A percentile compares a stretch with the other conserved stretches of the same genome.
phyloP scores from a whole-genome alignment of 2,888 invertebrate genomes.

The Meloe dianella region DNA sequence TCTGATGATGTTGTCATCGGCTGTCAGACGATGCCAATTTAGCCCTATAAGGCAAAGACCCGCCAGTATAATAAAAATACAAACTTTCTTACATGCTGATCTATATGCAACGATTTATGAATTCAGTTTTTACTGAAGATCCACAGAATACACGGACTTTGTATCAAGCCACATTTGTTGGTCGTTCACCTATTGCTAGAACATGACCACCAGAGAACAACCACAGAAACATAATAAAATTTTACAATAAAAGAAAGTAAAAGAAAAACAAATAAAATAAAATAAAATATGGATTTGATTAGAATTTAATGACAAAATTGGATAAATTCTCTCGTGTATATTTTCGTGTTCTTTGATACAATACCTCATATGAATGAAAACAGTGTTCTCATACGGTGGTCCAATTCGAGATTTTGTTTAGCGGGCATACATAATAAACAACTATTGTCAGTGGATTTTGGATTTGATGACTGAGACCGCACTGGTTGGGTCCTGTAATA shows the following conservation, averaged over 20 bases:
- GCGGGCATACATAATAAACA: conserved; percentile 43
- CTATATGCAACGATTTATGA: conserved; percentile 57
- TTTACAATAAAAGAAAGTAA: conserved; percentile 18
- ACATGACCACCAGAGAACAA: conserved; percentile 6
- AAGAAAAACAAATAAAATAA: neutral
- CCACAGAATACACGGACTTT: conserved; percentile 45
- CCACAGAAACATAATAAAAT: neutral
- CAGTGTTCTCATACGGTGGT: conserved; percentile 55
- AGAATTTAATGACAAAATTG: neutral
- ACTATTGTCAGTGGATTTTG: conserved; percentile 54
- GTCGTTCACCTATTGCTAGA: conserved; percentile 11
- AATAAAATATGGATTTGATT: neutral
- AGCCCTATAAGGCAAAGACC: conserved; percentile 58
- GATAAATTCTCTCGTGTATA: neutral
- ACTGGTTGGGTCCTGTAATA: conserved; percentile 34
- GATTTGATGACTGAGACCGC: conserved; percentile 49
- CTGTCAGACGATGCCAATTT: conserved; percentile 58
- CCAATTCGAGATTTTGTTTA: conserved; percentile 51
- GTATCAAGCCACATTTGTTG: neutral
- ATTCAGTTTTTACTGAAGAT: conserved; percentile 52
- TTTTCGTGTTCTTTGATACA: conserved; percentile 41
- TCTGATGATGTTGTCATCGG: conserved; percentile 60
- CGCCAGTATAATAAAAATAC: conserved; percentile 60
- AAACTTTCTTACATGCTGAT: conserved; percentile 54
- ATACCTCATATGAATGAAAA: conserved; percentile 44